Percentiles rank a stretch among this genome's conserved stretches.
These are phyloP conservation scores for Drosophila peninsularis DNA, from an alignment of 2,888 invertebrate species.

Conservation along the genomic window DNA sequence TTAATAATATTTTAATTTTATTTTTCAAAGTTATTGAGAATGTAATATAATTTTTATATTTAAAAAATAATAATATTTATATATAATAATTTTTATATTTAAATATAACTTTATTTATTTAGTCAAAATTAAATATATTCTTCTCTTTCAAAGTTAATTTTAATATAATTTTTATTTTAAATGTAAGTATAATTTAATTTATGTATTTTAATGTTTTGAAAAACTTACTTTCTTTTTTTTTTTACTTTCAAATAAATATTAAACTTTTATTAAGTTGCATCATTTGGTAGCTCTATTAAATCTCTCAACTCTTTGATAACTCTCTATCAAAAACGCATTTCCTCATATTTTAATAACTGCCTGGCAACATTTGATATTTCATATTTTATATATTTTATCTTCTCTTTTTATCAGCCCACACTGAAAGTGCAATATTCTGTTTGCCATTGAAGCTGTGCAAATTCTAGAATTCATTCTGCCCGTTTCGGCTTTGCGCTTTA, in stretches of 20 bases:
- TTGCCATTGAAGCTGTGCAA: slow-evolving; percentile 18
- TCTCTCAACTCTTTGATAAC: background rate
- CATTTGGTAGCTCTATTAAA: background rate
- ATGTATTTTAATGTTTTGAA: no score
- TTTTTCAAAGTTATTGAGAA: no score
- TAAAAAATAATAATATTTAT: no score
- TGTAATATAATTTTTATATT: no score
- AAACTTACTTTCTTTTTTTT: no score
- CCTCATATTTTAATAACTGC: background rate
- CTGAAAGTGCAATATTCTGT: slow-evolving; percentile 27
- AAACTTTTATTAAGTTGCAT: background rate
- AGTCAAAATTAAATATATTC: no score
- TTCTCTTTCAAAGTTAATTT: no score
- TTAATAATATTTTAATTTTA: no score
- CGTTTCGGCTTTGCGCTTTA: slow-evolving; percentile 27
- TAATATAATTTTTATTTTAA: no score
- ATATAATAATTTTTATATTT: no score
- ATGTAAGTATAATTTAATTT: no score
- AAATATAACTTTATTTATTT: no score
- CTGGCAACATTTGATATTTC: background rate
- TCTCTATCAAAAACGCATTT: background rate
- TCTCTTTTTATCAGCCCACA: background rate
- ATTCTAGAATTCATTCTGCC: background rate
- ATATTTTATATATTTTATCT: background rate
- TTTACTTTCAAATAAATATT: background rate